Conservation (phyloP, 2,797 vertebrate species). For the Tragopan temminckii region DNA sequence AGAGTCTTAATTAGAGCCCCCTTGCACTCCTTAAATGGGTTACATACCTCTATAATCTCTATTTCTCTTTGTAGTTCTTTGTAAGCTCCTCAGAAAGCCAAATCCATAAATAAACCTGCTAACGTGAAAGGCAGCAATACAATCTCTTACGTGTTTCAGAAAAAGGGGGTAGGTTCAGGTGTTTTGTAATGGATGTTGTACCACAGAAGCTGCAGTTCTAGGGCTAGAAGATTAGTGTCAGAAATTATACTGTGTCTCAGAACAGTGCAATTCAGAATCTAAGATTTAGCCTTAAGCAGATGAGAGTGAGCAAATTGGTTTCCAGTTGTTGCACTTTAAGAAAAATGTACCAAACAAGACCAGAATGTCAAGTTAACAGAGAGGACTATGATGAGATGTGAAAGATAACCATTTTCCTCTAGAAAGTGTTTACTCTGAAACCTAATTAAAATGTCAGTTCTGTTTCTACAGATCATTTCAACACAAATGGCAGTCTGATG, state of each 20-base stretch:
- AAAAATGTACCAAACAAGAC: conserved; percentile 38
- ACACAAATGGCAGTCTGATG: background rate
- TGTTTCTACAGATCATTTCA: conserved; percentile 34
- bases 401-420: conserved; percentile 28
- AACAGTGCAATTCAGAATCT: background rate
- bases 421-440: conserved; percentile 44
- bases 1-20: conserved; percentile 29
- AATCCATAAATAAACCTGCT: conserved; percentile 34
- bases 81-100: conserved; percentile 19
- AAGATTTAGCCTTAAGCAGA: background rate
- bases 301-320: background rate
- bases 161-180: background rate
- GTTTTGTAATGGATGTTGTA: background rate
- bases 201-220: background rate
- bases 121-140: background rate
- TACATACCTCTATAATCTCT: background rate
- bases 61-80: conserved; percentile 23
- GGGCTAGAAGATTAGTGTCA: background rate
- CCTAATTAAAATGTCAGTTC: conserved; percentile 44
- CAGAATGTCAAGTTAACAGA: conserved; percentile 38
- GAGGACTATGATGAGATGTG: conserved; percentile 21
- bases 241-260: background rate
- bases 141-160: background rate
- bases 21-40: background rate
- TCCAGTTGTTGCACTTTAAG: background rate